These are phyloP conservation scores for Peromyscus eremicus DNA, from an alignment of 2,797 vertebrate species.

Conservation along the genomic window DNA sequence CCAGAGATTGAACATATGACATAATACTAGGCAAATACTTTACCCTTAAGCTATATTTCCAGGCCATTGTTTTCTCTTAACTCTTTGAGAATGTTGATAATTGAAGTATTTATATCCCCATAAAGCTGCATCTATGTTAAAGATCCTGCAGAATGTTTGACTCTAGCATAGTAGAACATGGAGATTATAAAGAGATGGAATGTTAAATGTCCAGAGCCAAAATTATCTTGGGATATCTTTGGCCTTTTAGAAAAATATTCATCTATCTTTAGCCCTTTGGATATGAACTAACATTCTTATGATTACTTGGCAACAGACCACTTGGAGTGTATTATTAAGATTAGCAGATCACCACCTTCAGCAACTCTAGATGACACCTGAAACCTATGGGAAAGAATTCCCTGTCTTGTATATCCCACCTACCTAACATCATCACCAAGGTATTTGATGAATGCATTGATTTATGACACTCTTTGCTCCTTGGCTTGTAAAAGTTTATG, in stretches of 20 bases:
- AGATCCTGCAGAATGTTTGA: not conserved
- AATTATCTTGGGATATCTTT: not conserved
- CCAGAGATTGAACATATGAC: not conserved
- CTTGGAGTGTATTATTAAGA: not conserved
- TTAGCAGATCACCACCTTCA: not conserved
- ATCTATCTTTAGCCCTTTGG: not conserved
- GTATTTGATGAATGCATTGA: not conserved
- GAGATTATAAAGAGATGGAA: not conserved
- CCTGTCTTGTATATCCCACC: not conserved
- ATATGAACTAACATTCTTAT: not conserved
- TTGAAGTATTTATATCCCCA: slow-evolving; percentile 2
- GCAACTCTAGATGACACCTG: not conserved
- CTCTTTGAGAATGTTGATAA: not conserved
- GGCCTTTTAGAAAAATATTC: not conserved
- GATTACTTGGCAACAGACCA: not conserved
- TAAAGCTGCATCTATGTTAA: not conserved
- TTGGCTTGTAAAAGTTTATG: not conserved
- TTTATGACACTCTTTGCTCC: not conserved
- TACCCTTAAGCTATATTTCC: not conserved
- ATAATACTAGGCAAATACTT: not conserved
- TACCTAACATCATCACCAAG: not conserved
- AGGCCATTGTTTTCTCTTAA: not conserved
- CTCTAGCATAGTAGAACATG: not conserved
- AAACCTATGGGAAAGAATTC: not conserved
- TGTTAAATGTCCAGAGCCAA: not conserved